These are phyloP conservation scores for Streptopelia turtur DNA, from an alignment of 2,797 vertebrate genomes.

Conservation along the genomic window DNA sequence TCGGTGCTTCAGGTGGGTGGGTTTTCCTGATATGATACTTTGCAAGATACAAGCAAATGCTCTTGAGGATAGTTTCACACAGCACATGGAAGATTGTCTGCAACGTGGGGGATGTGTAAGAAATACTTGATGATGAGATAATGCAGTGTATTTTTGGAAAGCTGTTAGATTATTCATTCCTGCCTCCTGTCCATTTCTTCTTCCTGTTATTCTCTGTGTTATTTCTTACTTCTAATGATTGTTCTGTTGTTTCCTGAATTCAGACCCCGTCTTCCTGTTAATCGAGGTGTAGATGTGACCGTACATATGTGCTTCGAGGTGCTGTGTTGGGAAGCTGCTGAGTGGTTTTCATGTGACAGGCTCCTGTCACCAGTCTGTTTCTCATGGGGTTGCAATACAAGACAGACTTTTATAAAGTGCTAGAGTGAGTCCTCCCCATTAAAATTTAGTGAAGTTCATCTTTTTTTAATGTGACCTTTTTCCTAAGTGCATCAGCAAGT, in stretches of 20 bases:
- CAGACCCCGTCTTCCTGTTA: rapidly evolving
- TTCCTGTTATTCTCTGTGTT: not conserved
- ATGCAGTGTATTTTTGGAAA: slow-evolving; percentile 21
- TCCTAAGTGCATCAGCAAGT: not conserved
- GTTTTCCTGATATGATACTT: not conserved
- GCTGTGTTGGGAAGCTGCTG: not conserved
- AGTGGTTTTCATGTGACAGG: not conserved
- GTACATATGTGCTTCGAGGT: rapidly evolving
- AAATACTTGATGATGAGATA: not conserved
- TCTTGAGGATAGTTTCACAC: not conserved
- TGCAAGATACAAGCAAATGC: not conserved
- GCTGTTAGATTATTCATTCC: not conserved
- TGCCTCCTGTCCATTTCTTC: not conserved
- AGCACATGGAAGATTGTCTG: not conserved
- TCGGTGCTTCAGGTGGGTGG: not conserved
- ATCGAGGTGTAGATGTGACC: not conserved
- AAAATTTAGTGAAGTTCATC: not conserved
- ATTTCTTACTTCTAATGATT: not conserved
- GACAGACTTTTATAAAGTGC: not conserved
- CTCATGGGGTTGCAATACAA: not conserved
- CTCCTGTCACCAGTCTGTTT: not conserved
- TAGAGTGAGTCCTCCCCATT: not conserved
- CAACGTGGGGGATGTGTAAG: not conserved
- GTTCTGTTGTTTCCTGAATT: not conserved
- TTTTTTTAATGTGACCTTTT: not conserved